Evolutionary conservation across 2,797 vertebrate genomes (phyloP).

Genomic region (Sus cebifrons): DNA sequence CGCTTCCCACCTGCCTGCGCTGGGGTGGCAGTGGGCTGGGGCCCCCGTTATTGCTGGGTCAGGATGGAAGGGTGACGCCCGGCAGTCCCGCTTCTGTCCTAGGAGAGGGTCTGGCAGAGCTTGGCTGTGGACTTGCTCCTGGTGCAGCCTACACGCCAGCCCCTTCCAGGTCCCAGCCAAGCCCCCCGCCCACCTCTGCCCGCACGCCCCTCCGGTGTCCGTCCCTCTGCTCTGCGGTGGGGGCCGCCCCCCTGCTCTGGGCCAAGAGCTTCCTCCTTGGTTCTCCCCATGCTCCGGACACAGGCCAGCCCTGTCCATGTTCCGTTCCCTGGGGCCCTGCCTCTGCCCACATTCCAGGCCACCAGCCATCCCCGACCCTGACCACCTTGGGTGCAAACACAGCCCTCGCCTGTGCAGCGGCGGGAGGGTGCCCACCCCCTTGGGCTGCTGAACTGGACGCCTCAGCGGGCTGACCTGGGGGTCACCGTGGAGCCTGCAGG

Average conservation of each 20-base stretch:
- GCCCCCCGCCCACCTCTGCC: background rate
- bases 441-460: too few relatives aligned
- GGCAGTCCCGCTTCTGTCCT: background rate
- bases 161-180: background rate
- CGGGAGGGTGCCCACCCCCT: rapidly evolving
- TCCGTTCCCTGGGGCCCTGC: background rate
- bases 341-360: background rate
- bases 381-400: too few relatives aligned
- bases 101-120: background rate
- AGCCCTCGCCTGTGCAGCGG: background rate
- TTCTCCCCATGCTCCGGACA: background rate
- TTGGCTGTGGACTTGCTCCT: too few relatives aligned
- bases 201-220: background rate
- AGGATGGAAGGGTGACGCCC: rapidly evolving
- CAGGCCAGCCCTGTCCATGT: background rate
- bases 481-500: background rate
- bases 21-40: background rate
- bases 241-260: background rate
- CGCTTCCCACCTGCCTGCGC: rapidly evolving
- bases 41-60: background rate
- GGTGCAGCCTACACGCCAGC: background rate
- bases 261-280: background rate
- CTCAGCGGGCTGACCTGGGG: background rate
- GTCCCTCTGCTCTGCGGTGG: too few relatives aligned
- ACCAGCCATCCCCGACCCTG: background rate